Conservation (phyloP, 2,113 vertebrate species). For the Hipposideros armiger region DNA sequence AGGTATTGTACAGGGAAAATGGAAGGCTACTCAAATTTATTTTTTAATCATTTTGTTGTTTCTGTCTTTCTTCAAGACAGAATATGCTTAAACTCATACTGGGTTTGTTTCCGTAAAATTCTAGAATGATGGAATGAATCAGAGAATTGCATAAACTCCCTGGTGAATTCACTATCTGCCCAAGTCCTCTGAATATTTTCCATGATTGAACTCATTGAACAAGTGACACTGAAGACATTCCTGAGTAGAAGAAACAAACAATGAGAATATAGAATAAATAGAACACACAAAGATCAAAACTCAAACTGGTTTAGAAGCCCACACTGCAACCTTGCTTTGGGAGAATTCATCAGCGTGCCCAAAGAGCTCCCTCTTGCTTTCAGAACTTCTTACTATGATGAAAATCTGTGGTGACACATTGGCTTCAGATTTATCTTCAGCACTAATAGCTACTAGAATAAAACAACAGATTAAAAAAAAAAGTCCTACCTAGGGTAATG, state of each 20-base stretch:
- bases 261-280: slow-evolving; percentile 34
- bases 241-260: slow-evolving; percentile 53
- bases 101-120: slow-evolving; percentile 56
- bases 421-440: slow-evolving; percentile 3
- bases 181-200: slow-evolving; percentile 60
- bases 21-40: slow-evolving; percentile 50
- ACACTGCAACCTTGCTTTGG: neutral
- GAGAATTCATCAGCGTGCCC: neutral
- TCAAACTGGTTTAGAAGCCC: slow-evolving; percentile 14
- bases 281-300: slow-evolving; percentile 26
- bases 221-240: slow-evolving; percentile 43
- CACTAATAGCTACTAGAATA: neutral
- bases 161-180: slow-evolving; percentile 73
- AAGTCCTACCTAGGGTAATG: neutral
- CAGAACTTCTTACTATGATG: slow-evolving; percentile 5
- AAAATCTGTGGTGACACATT: slow-evolving; percentile 35
- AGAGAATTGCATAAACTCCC: slow-evolving; percentile 61
- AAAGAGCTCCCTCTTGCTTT: slow-evolving; percentile 22
- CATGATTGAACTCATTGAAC: slow-evolving; percentile 6
- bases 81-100: slow-evolving; percentile 67
- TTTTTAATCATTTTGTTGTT: slow-evolving; percentile 48
- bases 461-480: neutral
- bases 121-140: slow-evolving; percentile 57
- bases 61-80: slow-evolving; percentile 60
- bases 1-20: slow-evolving; percentile 46